Evolutionary conservation across 2,113 vertebrate genomes (phyloP), one percentile per base, ranked within the genome.

Genomic region (Tachuris rubrigastra): DNA sequence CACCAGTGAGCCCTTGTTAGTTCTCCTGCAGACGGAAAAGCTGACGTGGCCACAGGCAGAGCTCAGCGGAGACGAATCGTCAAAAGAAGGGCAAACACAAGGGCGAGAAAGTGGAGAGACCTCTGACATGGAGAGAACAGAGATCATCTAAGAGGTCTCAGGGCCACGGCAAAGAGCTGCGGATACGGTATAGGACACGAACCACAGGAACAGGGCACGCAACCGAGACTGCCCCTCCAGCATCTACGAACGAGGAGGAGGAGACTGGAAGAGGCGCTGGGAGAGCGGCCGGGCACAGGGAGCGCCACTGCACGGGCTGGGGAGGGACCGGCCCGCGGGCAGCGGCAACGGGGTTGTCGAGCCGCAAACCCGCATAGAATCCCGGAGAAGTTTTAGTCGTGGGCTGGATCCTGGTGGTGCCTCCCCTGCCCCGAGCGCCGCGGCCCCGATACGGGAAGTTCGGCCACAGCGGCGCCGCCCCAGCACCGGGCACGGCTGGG

Each of bases 141-240:
- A 31, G 16, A 8, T 9, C 12, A 1, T 0, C 2, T 13, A 22
- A 37, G 19, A 41, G 9, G 17, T 3, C 31, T 4, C 8, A 0
- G 52, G 41, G 44, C 18, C 31, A 0, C 0, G 35, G 44, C 33
- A 10, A 10, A 42, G 8, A 6, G 16, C 21, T 4, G 42, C 55
- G 37, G 30, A 3, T 1, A 2, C 0, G 1, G 7, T 0, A 22
- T 0, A 1, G 6, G n/a, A 12, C 18, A 9, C 1, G 14, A 83
- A 5, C 6, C 16, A 2, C 0, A 3, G 10, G 14, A 31, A 11
- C 20, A 3, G 4, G 9, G 13, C 35, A 24, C n/a, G 7, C 9
- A 12, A 1, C 10, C 0, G 12, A 13, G 23, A 2, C 6, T 1
- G 19, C 14, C 28, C 25, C 3, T 1, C 14, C 53, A 28, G 47